Evolutionary conservation across 1,140 invertebrate genomes (phyloP).

Genomic region (Aphaenogaster floridana): DNA sequence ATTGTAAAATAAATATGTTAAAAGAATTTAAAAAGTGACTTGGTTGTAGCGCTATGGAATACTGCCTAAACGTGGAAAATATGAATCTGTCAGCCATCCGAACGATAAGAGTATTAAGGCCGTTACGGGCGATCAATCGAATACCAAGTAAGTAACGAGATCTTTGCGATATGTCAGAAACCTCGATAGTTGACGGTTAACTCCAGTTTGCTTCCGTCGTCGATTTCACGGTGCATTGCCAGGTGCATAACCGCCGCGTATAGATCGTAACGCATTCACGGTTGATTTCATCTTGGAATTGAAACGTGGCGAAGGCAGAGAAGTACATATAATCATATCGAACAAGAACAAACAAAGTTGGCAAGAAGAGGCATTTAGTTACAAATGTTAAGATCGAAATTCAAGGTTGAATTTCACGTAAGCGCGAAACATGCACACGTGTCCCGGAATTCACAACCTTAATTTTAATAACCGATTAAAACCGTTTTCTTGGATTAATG

Average conservation of each 20-base stretch:
- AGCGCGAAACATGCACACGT: background rate
- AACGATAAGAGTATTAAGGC: conserved; percentile 98
- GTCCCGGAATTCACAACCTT: background rate
- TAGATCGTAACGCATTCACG: conserved; percentile 27
- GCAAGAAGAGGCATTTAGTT: background rate
- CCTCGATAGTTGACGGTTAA: background rate
- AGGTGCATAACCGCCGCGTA: background rate
- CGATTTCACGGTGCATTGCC: conserved; percentile 28
- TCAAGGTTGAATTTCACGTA: background rate
- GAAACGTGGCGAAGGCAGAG: conserved; percentile 14
- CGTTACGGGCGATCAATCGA: conserved; percentile 98
- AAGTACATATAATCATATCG: conserved; percentile 6
- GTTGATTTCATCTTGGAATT: conserved; percentile 31
- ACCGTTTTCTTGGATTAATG: background rate
- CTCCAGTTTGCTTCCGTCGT: conserved; percentile 18
- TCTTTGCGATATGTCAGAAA: conserved; percentile 1
- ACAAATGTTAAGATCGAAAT: conserved; percentile 18
- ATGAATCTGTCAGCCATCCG: conserved; percentile 99
- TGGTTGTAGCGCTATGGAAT: conserved; percentile 94
- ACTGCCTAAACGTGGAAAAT: conserved; percentile 98
- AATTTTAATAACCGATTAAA: conserved; percentile 20
- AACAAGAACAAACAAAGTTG: conserved; percentile 37
- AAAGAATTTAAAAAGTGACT: background rate
- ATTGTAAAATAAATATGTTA: conserved; percentile 16
- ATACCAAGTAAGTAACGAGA: conserved; percentile 97